A percentile compares a stretch with the other conserved stretches of the same genome.
Conservation (phyloP, 1,140 invertebrate species). For the Leptinotarsa undecemlineata region DNA sequence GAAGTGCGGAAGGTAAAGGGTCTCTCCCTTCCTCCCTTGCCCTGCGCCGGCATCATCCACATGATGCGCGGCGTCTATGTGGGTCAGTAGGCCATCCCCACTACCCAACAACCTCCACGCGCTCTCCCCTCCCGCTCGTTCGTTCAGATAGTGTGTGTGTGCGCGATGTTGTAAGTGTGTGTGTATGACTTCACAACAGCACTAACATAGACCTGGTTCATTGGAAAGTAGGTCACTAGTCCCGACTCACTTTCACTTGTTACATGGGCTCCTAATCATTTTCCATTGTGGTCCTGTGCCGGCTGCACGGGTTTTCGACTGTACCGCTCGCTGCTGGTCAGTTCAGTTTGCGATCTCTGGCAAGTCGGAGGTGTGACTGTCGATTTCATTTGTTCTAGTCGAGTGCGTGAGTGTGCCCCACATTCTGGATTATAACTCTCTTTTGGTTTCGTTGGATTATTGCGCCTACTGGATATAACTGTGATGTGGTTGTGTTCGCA, state of each 20-base stretch:
- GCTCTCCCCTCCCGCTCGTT: slow-evolving; percentile 54
- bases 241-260: slow-evolving; percentile 68
- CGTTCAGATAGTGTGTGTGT: slow-evolving; percentile 54
- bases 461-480: slow-evolving; percentile 14
- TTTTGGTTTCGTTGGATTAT: slow-evolving; percentile 13
- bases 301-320: slow-evolving; percentile 36
- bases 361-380: slow-evolving; percentile 6
- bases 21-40: slow-evolving; percentile 13
- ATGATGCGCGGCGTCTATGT: slow-evolving; percentile 57
- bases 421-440: slow-evolving; percentile 28
- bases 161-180: slow-evolving; percentile 47
- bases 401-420: slow-evolving; percentile 18
- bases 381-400: slow-evolving; percentile 11
- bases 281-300: slow-evolving; percentile 63
- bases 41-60: slow-evolving; percentile 31
- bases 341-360: slow-evolving; percentile 13
- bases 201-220: slow-evolving; percentile 71
- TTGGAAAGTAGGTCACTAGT: slow-evolving; percentile 67
- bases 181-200: slow-evolving; percentile 55
- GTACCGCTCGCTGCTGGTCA: background rate
- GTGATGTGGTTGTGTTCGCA: slow-evolving; percentile 13
- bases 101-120: slow-evolving; percentile 57
- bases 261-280: slow-evolving; percentile 68
- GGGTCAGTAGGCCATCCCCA: slow-evolving; percentile 71
- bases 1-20: slow-evolving; percentile 50